Conservation (phyloP, 1,140 invertebrate species). For the Contarinia nasturtii region DNA sequence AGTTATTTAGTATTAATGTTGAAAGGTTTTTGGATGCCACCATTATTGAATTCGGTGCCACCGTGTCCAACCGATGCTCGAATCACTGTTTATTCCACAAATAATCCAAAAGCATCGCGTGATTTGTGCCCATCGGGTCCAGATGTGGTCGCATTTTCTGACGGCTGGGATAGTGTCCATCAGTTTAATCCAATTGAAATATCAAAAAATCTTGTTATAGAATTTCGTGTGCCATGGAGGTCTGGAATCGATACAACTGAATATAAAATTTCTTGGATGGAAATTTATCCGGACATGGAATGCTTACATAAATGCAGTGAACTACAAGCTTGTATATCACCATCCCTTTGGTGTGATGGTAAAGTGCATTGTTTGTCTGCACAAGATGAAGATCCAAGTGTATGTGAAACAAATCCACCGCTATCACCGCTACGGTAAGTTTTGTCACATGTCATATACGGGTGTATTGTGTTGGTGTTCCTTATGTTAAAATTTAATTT, state of each 20-base stretch:
- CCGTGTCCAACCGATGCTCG: conserved; percentile 50
- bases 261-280: conserved; percentile 2
- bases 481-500: too few relatives aligned
- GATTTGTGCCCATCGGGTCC: conserved; percentile 42
- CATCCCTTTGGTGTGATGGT: conserved; percentile 53
- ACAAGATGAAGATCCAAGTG: conserved; percentile 40
- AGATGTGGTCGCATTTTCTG: conserved; percentile 17
- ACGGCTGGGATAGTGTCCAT: conserved; percentile 24
- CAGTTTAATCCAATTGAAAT: conserved; percentile 1
- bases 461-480: too few relatives aligned
- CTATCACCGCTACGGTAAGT: conserved; percentile 21
- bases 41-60: conserved; percentile 17
- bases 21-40: conserved; percentile 1
- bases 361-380: conserved; percentile 50
- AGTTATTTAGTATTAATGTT: not conserved
- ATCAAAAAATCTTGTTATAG: conserved; percentile 1
- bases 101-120: conserved; percentile 28
- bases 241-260: not conserved
- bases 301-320: conserved; percentile 36
- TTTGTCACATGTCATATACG: too few relatives aligned
- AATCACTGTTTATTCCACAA: conserved; percentile 53
- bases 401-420: conserved; percentile 7
- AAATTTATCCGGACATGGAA: not conserved
- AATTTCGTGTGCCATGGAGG: not conserved
- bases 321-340: conserved; percentile 49